phyloP scores from a whole-genome alignment of 2,113 vertebrate species.

The Philantomba maxwellii region DNA sequence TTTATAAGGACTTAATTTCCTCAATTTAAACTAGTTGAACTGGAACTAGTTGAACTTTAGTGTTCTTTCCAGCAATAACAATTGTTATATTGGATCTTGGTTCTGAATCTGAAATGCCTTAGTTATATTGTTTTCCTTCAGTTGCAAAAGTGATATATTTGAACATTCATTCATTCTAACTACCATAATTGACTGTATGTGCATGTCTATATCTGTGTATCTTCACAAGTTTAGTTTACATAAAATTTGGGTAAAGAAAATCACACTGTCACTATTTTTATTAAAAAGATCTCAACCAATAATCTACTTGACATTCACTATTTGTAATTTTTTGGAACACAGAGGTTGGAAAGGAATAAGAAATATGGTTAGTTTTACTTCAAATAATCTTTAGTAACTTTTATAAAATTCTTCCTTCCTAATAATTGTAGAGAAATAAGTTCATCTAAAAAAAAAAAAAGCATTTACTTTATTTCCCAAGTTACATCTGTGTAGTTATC shows the following conservation, averaged over 20 bases:
- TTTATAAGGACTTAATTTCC: background rate
- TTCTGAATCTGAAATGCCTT: background rate
- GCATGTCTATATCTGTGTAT: background rate
- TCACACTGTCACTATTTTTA: background rate
- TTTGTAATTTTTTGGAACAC: background rate
- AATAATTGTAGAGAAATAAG: background rate
- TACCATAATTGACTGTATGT: background rate
- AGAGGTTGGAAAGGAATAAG: background rate
- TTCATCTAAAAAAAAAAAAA: background rate
- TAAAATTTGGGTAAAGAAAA: slow-evolving; percentile 2
- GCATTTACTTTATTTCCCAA: background rate
- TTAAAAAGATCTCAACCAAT: background rate
- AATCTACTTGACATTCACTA: background rate
- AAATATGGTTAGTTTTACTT: background rate
- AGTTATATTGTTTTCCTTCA: background rate
- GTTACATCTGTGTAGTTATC: background rate
- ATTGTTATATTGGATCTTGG: background rate
- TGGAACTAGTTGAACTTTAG: background rate
- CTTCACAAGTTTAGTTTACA: background rate
- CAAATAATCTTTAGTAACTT: background rate
- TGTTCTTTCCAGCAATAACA: background rate
- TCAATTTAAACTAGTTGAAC: background rate
- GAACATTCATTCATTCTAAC: background rate
- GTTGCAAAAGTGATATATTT: background rate
- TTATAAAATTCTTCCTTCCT: background rate